phyloP scores from a whole-genome alignment of 2,888 invertebrate species.

The Platypus cylindrus region DNA sequence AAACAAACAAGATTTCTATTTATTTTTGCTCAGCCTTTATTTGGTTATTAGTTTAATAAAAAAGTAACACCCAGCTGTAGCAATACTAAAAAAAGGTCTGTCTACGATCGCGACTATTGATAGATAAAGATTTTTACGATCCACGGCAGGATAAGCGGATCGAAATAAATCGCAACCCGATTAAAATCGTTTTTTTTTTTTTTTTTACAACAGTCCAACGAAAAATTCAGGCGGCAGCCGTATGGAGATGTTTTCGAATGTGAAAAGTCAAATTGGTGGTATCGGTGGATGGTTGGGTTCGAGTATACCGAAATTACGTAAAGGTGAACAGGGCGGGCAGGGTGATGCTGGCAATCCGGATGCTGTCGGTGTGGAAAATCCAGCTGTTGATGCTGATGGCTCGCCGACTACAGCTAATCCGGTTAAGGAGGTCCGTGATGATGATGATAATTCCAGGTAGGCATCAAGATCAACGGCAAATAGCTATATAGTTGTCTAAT shows the following conservation, averaged over 20 bases:
- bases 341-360: constrained; percentile 23
- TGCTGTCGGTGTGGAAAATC: constrained; percentile 25
- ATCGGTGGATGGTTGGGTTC: constrained; percentile 67
- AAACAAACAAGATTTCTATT: too few relatives aligned
- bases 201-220: constrained; percentile 46
- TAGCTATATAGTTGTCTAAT: too few relatives aligned
- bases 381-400: constrained; percentile 31
- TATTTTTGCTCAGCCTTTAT: too few relatives aligned
- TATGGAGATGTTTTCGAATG: constrained; percentile 73
- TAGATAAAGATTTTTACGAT: too few relatives aligned
- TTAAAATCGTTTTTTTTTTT: too few relatives aligned
- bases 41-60: too few relatives aligned
- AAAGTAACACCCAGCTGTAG: too few relatives aligned
- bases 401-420: constrained; percentile 35
- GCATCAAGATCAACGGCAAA: too few relatives aligned
- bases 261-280: constrained; percentile 75
- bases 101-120: too few relatives aligned
- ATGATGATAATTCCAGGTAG: constrained; percentile 81
- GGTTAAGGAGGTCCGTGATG: constrained; percentile 42
- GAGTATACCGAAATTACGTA: constrained; percentile 61
- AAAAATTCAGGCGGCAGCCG: constrained; percentile 39
- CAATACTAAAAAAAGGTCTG: too few relatives aligned
- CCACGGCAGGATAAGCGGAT: too few relatives aligned
- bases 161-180: too few relatives aligned
- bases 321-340: constrained; percentile 44